Conservation (phyloP, 2,113 vertebrate species). For the Heloderma charlesbogerti region DNA sequence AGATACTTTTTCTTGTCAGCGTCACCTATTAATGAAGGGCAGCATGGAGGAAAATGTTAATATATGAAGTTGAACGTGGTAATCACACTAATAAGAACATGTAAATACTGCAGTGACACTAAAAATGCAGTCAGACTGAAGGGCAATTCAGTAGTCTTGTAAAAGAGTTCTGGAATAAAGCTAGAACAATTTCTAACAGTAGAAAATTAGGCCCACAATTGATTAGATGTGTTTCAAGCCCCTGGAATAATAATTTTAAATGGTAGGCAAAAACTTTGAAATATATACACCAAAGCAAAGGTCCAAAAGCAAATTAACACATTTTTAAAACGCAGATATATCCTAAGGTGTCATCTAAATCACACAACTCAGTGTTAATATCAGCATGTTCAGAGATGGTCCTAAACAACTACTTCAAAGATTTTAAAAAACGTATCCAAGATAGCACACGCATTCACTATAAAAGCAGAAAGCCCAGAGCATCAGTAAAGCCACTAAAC, state of each 20-base stretch:
- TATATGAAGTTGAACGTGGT: background rate
- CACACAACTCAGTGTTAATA: background rate
- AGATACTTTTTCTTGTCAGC: background rate
- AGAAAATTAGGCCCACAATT: background rate
- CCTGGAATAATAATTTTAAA: too few relatives aligned
- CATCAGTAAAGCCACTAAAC: background rate
- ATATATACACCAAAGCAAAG: background rate
- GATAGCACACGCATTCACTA: background rate
- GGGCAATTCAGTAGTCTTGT: background rate
- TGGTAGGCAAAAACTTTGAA: background rate
- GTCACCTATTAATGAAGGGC: background rate
- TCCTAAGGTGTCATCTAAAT: background rate
- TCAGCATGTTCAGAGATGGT: background rate
- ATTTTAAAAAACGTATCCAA: background rate
- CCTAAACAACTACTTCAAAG: background rate
- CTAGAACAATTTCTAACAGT: background rate
- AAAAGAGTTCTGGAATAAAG: background rate
- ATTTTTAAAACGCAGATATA: background rate
- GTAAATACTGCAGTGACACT: background rate
- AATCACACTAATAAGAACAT: background rate
- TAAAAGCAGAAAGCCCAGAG: background rate
- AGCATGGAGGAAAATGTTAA: background rate
- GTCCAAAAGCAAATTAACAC: background rate
- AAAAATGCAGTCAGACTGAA: background rate
- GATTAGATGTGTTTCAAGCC: too few relatives aligned